Evolutionary conservation across 2,888 invertebrate genomes (phyloP).

Genomic region (Drosophila helvetica): DNA sequence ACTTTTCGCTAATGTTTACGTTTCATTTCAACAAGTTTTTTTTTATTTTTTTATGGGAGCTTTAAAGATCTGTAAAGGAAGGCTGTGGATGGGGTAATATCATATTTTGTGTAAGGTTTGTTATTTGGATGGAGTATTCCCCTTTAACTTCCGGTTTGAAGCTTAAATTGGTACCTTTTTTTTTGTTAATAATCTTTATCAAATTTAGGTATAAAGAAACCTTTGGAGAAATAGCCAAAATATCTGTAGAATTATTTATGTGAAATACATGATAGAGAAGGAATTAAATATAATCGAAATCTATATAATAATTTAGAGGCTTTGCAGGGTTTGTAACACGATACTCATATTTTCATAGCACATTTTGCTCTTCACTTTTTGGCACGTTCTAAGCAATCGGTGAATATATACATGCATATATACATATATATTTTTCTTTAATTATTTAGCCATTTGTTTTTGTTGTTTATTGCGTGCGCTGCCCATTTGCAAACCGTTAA

Average conservation of each 20-base stretch:
- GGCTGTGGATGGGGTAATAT: not conserved
- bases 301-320: no score
- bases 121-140: no score
- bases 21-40: conserved; percentile 25
- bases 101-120: not conserved
- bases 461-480: conserved; percentile 47
- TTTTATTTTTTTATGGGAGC: not conserved
- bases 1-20: conserved; percentile 31
- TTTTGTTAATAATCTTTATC: no score
- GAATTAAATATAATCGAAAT: not conserved
- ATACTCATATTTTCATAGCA: not conserved
- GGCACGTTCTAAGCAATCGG: conserved; percentile 7
- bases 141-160: no score
- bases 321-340: not conserved
- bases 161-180: no score
- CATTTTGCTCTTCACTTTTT: not conserved
- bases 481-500: conserved; percentile 54
- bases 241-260: no score
- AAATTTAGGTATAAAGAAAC: no score
- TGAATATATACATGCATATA: no score
- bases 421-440: not conserved
- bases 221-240: no score
- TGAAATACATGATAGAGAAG: no score
- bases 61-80: not conserved
- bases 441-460: conserved; percentile 4